Evolutionary conservation across 2,888 invertebrate species (phyloP).

Genomic region (Cantharis flavilabris): DNA sequence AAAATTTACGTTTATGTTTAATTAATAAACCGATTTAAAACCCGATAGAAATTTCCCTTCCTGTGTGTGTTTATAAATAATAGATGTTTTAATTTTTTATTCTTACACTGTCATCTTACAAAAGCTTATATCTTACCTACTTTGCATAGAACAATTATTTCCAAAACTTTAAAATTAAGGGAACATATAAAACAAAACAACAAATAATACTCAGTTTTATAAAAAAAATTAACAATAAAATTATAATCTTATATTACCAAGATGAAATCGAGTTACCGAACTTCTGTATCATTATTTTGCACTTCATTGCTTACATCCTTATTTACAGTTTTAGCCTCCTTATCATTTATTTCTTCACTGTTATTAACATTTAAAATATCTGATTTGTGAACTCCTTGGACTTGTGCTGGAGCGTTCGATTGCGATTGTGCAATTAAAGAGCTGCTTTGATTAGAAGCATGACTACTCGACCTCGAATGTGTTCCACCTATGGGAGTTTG

Average conservation of each 20-base stretch:
- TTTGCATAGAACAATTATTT: not conserved
- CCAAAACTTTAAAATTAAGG: not conserved
- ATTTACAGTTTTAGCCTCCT: slow-evolving; percentile 3
- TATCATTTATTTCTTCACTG: not conserved
- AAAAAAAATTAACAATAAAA: not conserved
- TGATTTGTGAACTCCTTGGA: slow-evolving; percentile 3
- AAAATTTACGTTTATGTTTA: not conserved
- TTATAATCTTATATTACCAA: not conserved
- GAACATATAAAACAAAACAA: not conserved
- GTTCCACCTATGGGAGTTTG: slow-evolving; percentile 68
- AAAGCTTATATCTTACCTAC: not conserved
- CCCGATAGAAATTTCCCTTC: not conserved
- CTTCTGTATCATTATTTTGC: not conserved
- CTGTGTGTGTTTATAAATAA: not conserved
- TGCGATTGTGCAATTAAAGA: not conserved
- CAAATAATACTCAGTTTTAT: not conserved
- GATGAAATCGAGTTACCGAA: not conserved
- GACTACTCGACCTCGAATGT: slow-evolving; percentile 70
- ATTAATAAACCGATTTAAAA: not conserved
- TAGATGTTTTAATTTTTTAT: not conserved
- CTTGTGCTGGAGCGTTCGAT: not conserved
- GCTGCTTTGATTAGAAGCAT: slow-evolving; percentile 47
- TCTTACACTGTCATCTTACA: not conserved
- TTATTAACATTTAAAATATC: not conserved
- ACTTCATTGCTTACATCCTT: not conserved